Evolutionary conservation across 2,888 invertebrate species (phyloP), one percentile per base, ranked within the genome.

Genomic region (Catocala fraxini): DNA sequence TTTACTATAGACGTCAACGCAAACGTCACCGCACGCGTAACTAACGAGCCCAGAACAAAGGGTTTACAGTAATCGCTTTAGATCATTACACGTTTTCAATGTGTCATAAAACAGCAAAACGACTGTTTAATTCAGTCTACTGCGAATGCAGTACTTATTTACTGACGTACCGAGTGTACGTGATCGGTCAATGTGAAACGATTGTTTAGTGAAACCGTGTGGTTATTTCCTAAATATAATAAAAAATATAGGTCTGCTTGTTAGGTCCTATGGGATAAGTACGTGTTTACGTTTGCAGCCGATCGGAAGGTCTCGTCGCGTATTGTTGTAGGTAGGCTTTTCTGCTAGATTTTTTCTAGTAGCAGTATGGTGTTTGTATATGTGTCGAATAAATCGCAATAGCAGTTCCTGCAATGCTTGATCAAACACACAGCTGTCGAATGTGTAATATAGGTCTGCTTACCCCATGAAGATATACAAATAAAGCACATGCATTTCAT

Each of bases 31-130:
- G 25, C 25, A 25, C 13, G 49, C 47, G 43, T 51, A 53, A 41
- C 48, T 43, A 59, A 54, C 10, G 35, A 49, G 54, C 48, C 43
- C 35, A 48, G 54, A 53, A 54, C 71, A 69, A 63, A 72, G 46
- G 41, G 47, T 63, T 73, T 65, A 74, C 47, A 56, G 66, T 57
- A 55, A 55, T 65, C 35, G 52, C 33, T 51, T 56, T 58, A 68
- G 63, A 75, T 74, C 65, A 70, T 74, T 72, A 75, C 72, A 74
- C 61, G 61, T 62, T 53, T 74, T 63, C 58, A 63, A 68, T 63
- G 71, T 63, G 61, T 65, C 63, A 69, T 71, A 71, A 73, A 74
- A 74, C 56, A 53, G 43, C 10, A 57, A n/a, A 52, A 60, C 48
- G 65, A 58, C 45, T 68, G 68, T 73, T 65, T 67, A 64, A 68